Evolutionary conservation across 1,140 invertebrate genomes (phyloP), one percentile per base, ranked within the genome.

Genomic region (Brachystomella parvula): DNA sequence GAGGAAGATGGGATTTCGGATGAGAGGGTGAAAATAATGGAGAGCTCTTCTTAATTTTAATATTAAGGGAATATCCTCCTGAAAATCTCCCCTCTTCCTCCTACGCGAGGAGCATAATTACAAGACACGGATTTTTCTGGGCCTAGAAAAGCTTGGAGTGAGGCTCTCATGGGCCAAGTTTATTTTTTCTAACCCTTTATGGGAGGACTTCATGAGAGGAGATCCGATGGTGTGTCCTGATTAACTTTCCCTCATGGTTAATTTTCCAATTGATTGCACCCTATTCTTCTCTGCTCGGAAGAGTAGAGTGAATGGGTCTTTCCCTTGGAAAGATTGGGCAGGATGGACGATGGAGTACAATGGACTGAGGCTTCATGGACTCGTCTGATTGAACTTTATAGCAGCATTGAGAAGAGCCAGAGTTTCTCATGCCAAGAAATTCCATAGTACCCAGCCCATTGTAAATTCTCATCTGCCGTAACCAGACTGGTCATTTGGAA

Each of bases 231-330:
- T 39, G 49, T 53, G 49, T 53, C 49, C 49, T 53, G 49, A 53
- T 53, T 53, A 53, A 53, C 49, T 53, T 53, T 53, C 49, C 24
- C 49, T 53, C 24, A 15, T 53, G 49, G 49, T 53, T 53, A 53
- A 53, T 53, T 53, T 53, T 53, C 49, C 49, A 53, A 53, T 24
- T 53, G 49, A 53, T 53, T 53, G 49, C 49, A 26, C 24, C 49
- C 49, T 53, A 53, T 53, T 53, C 49, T 53, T 53, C 49, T 53
- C 49, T 9, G 6, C 24, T 9, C 12, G 49, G 3, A n/a, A n/a
- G n/a, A n/a, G n/a, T n/a, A n/a, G n/a, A n/a, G n/a, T n/a, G n/a
- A 9, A 44, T 44, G 39, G 39, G n/a, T n/a, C 39, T 44, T 44
- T 44, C 39, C n/a, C 9, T n/a, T 44, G 39, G 39, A 44, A n/a